Evolutionary conservation across 2,888 invertebrate genomes (phyloP).

Genomic region (Junonia oenone): DNA sequence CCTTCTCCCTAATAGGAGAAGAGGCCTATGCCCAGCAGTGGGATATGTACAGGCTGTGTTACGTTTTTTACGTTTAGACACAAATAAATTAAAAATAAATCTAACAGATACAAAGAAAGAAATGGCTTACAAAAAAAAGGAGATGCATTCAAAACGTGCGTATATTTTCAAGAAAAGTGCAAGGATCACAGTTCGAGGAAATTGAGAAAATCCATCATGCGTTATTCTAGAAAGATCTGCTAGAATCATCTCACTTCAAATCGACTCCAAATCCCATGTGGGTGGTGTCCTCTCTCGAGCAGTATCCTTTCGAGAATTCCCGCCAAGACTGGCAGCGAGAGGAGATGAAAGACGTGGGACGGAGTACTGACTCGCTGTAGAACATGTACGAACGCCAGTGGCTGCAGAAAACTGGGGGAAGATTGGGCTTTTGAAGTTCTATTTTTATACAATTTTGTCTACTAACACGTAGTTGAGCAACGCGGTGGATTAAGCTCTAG

Average conservation of each 20-base stretch:
- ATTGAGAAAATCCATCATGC: neutral
- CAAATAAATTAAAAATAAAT: too few species aligned
- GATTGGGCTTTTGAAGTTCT: neutral
- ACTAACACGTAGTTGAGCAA: too few species aligned
- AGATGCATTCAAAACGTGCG: neutral
- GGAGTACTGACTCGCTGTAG: slow-evolving; percentile 79
- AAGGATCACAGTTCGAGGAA: too few species aligned
- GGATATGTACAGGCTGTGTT: too few species aligned
- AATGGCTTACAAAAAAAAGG: neutral
- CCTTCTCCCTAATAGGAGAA: too few species aligned
- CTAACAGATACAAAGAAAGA: neutral
- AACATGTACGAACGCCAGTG: slow-evolving; percentile 82
- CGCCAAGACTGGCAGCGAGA: slow-evolving; percentile 69
- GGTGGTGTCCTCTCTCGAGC: slow-evolving; percentile 44
- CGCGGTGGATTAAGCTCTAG: too few species aligned
- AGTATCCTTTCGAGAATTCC: slow-evolving; percentile 61
- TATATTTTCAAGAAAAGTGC: too few species aligned
- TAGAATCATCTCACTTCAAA: slow-evolving; percentile 43
- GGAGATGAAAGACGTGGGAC: slow-evolving; percentile 68
- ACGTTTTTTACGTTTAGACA: too few species aligned
- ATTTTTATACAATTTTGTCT: too few species aligned
- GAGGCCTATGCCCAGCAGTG: too few species aligned
- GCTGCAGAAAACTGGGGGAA: slow-evolving; percentile 79
- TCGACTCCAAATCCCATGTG: slow-evolving; percentile 75
- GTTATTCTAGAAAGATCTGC: neutral